phyloP scores from a whole-genome alignment of 2,888 invertebrate genomes.

The Amphipyra tragopoginis region DNA sequence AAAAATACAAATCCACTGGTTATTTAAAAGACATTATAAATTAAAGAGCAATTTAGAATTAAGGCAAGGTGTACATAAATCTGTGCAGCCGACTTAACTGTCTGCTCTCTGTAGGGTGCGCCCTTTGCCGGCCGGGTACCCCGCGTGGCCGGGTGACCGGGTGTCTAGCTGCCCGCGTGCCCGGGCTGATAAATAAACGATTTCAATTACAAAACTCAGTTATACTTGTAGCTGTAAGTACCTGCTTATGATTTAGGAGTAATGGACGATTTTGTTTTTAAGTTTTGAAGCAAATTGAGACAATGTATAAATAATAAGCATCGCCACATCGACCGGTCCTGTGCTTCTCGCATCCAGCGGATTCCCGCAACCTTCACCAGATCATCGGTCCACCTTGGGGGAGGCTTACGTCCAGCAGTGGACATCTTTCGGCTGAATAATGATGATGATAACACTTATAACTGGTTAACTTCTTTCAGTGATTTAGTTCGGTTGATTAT shows the following conservation, averaged over 20 bases:
- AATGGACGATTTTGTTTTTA: too few species aligned
- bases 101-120: conserved; percentile 17
- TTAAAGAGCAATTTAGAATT: conserved; percentile 50
- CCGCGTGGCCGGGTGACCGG: neutral
- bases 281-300: too few species aligned
- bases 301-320: too few species aligned
- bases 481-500: too few species aligned
- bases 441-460: too few species aligned
- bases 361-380: too few species aligned
- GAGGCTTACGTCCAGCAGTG: too few species aligned
- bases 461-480: too few species aligned
- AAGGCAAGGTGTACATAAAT: conserved; percentile 48
- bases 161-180: conserved; percentile 2
- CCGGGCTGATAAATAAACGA: conserved; percentile 45
- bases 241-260: conserved; percentile 10
- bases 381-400: too few species aligned
- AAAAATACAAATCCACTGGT: conserved; percentile 16
- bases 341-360: too few species aligned
- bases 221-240: conserved; percentile 10
- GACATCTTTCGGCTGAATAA: too few species aligned
- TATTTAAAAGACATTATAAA: conserved; percentile 47
- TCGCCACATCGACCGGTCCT: too few species aligned
- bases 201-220: conserved; percentile 42
- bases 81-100: conserved; percentile 33
- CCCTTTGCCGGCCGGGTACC: conserved; percentile 14